phyloP scores from a whole-genome alignment of 2,797 vertebrate species.

The Myripristis murdjan region DNA sequence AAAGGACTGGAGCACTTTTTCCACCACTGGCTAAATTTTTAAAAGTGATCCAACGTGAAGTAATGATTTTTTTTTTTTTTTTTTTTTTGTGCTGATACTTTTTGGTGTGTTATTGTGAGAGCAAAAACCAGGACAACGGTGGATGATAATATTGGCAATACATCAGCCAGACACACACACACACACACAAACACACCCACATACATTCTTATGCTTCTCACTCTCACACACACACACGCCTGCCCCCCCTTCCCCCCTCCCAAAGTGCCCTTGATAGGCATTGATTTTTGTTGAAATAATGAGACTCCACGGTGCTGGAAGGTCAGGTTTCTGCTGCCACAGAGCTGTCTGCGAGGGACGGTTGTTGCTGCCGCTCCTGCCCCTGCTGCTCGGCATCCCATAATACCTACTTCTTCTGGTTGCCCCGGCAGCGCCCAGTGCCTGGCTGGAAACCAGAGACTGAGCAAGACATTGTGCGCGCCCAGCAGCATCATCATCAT shows the following conservation, averaged over 20 bases:
- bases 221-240: slow-evolving; percentile 27
- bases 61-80: too few relatives aligned
- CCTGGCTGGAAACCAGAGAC: slow-evolving; percentile 44
- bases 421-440: slow-evolving; percentile 36
- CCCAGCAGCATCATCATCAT: too few relatives aligned
- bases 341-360: slow-evolving; percentile 62
- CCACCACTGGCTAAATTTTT: too few relatives aligned
- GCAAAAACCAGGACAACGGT: too few relatives aligned
- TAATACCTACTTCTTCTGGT: slow-evolving; percentile 29
- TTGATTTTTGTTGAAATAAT: slow-evolving; percentile 89
- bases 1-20: too few relatives aligned
- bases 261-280: slow-evolving; percentile 86
- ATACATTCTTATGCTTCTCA: slow-evolving; percentile 19
- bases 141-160: too few relatives aligned
- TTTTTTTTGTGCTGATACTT: too few relatives aligned
- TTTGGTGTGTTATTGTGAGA: too few relatives aligned
- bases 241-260: slow-evolving; percentile 58
- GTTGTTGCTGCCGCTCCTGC: slow-evolving; percentile 48
- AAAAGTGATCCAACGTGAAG: too few relatives aligned
- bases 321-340: slow-evolving; percentile 86
- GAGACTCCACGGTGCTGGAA: slow-evolving; percentile 79
- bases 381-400: slow-evolving; percentile 50
- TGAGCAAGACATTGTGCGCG: slow-evolving; percentile 8
- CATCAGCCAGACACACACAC: background rate
- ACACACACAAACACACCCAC: too few relatives aligned